Percentiles rank a stretch among this genome's conserved stretches.
phyloP scores from a whole-genome alignment of 2,113 vertebrate species.

The Engraulis encrasicolus region DNA sequence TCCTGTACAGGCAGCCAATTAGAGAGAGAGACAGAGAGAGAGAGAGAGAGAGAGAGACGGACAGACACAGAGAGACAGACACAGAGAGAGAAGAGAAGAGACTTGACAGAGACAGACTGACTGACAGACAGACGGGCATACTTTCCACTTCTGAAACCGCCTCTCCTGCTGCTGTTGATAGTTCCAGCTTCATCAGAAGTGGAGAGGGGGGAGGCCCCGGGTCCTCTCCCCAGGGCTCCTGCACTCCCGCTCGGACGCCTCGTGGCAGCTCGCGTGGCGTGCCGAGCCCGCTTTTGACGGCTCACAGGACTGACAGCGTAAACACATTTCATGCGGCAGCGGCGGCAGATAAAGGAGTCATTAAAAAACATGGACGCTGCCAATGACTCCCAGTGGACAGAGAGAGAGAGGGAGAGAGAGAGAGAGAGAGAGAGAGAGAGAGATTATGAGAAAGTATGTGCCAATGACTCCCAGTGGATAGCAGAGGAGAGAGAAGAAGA shows the following conservation, averaged over 20 bases:
- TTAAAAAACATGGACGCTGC: slow-evolving; percentile 35
- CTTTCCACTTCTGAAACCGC: background rate
- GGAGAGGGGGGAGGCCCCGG: no score
- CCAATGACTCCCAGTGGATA: no score
- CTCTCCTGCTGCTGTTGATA: background rate
- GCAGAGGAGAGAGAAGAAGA: background rate
- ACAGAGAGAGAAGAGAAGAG: no score
- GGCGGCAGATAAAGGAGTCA: slow-evolving; percentile 48
- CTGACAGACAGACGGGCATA: background rate
- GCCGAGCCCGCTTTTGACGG: slow-evolving; percentile 3
- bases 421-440: background rate
- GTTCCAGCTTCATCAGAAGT: no score
- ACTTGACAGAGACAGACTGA: no score
- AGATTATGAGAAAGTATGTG: background rate
- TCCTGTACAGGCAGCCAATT: background rate
- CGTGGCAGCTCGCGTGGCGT: slow-evolving; percentile 1
- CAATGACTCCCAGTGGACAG: slow-evolving; percentile 25
- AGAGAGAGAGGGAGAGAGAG: background rate
- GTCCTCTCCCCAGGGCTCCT: background rate
- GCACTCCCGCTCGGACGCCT: background rate
- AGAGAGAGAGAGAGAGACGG: no score
- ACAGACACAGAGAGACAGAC: no score
- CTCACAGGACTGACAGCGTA: slow-evolving; percentile 25
- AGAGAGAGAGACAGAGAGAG: background rate
- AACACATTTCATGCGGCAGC: slow-evolving; percentile 41